Percentiles rank a stretch among this genome's conserved stretches.
Conservation (phyloP, 2,888 invertebrate species). For the Nipponacmea schrenckii region DNA sequence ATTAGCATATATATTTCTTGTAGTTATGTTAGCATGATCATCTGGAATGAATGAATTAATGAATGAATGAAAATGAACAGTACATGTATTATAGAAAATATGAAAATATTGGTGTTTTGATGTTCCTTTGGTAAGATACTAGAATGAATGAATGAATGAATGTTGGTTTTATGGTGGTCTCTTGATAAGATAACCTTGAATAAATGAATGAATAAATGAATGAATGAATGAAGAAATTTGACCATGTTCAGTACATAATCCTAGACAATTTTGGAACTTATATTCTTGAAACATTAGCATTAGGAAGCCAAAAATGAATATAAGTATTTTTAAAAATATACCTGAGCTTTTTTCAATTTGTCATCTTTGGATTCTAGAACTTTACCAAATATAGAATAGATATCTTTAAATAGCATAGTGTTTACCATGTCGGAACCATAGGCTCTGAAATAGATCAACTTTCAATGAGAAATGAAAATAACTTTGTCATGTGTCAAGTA, state of each 20-base stretch:
- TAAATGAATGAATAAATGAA: not conserved
- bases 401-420: not conserved
- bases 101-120: too few relatives aligned
- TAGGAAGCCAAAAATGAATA: not conserved
- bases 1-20: too few relatives aligned
- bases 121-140: too few relatives aligned
- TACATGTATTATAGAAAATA: not conserved
- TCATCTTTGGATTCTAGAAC: not conserved
- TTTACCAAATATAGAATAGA: not conserved
- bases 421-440: not conserved
- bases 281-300: not conserved
- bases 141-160: too few relatives aligned
- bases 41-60: too few relatives aligned
- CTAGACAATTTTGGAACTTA: not conserved
- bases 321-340: not conserved
- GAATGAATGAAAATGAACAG: not conserved
- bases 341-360: slow-evolving; percentile 3
- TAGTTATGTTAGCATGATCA: too few relatives aligned
- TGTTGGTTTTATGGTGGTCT: too few relatives aligned
- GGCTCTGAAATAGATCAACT: not conserved
- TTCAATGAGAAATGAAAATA: not conserved
- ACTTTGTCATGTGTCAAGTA: too few relatives aligned
- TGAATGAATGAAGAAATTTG: not conserved
- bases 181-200: too few relatives aligned
- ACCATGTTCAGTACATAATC: not conserved